Base-by-base conservation (phyloP, 2,888 invertebrate species). In the Dolichomitus sp. region DNA sequence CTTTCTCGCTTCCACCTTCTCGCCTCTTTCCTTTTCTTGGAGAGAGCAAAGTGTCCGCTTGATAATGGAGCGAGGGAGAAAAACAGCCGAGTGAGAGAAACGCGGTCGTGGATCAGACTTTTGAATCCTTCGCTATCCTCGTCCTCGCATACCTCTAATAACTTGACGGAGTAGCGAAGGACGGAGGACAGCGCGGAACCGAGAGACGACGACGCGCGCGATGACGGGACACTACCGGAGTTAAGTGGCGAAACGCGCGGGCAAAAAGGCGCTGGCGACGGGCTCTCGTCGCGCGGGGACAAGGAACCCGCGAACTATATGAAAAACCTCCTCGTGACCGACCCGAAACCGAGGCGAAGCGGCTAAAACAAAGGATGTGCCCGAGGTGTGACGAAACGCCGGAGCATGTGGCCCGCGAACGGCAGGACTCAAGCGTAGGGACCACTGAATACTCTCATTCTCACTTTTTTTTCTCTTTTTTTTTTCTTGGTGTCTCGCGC, bases 171-270 rank as follows among this genome's bases (percentile, higher is more conserved):
- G 69, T 14, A 59, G 77, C 48, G 52, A 63, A 59, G 30, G 65
- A 30, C 14, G 66, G 12, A 66, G 23, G 23, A 52, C 9, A 52
- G 33, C 23, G 27, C 27, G 11, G 57, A 59, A 73, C 23, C 54
- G n/a, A 30, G 4, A 66, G 70, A 19, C 23, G 33, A 37, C 9
- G 57, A 54, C 73, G 57, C 77, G 87, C 89, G 90, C 88, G 91
- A 92, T 91, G 92, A 92, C 92, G 91, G 90, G 92, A 91, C 92
- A 92, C 92, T 92, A 91, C 90, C 87, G 91, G 91, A 92, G 92
- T 92, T 92, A 92, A 92, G 92, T 92, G 92, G 92, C 92, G 92
- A 92, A 91, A 91, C 91, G 91, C 90, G 92, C 90, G 92, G 91
- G 87, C 89, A 92, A 92, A 90, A 92, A 92, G 87, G 83, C 54